Evolutionary conservation across 2,888 invertebrate genomes (phyloP).

Genomic region (Drosophila fungiperda): DNA sequence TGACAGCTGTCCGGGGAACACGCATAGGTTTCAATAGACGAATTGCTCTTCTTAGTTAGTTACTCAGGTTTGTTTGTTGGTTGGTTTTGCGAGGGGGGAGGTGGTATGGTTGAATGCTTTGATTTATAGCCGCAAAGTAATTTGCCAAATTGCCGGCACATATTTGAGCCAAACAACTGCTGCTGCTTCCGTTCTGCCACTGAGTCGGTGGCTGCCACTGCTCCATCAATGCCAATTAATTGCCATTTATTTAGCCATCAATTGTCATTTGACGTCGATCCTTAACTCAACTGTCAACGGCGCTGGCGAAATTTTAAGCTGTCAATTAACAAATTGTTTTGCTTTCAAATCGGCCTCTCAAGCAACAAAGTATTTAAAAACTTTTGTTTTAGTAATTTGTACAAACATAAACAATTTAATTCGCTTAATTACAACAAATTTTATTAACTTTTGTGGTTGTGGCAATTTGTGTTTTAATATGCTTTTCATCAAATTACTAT

Average conservation of each 20-base stretch:
- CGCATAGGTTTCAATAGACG: slow-evolving; percentile 38
- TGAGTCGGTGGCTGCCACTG: neutral
- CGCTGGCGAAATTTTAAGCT: slow-evolving; percentile 33
- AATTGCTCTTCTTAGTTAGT: slow-evolving; percentile 34
- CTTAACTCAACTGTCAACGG: slow-evolving; percentile 40
- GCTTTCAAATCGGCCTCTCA: neutral
- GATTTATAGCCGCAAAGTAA: slow-evolving; percentile 72
- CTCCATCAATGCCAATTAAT: slow-evolving; percentile 76
- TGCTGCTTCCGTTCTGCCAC: slow-evolving; percentile 1
- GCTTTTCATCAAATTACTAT: rapidly evolving
- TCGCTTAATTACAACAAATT: slow-evolving; percentile 16
- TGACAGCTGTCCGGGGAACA: slow-evolving; percentile 62
- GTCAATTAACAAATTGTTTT: slow-evolving; percentile 59
- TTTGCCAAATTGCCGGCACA: slow-evolving; percentile 56
- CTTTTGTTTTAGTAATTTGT: slow-evolving; percentile 2
- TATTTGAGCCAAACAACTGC: slow-evolving; percentile 8
- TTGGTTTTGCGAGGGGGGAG: neutral
- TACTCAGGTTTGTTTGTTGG: slow-evolving; percentile 17
- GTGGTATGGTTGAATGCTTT: slow-evolving; percentile 48
- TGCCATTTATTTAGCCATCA: slow-evolving; percentile 70
- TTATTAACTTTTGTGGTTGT: neutral
- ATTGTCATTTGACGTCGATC: slow-evolving; percentile 51
- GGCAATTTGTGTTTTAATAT: neutral
- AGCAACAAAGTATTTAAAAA: neutral
- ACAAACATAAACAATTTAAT: slow-evolving; percentile 5